Evolutionary conservation across 1,140 invertebrate genomes (phyloP), one percentile per base, ranked within the genome.

Genomic region (Listronotus oregonensis): DNA sequence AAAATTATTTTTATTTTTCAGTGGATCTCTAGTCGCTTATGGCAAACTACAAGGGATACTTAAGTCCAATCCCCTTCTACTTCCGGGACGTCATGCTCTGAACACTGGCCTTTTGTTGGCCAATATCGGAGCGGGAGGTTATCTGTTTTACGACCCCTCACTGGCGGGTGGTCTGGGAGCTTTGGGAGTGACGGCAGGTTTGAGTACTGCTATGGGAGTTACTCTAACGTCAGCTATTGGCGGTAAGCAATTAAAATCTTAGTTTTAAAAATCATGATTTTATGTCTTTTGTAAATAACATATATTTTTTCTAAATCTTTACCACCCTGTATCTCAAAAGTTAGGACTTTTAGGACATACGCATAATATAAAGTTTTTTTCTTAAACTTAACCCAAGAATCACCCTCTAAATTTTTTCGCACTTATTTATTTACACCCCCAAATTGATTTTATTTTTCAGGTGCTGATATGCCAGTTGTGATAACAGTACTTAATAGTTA

Each of bases 391-490:
- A n/a, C n/a, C n/a, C n/a, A n/a, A n/a, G n/a, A n/a, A n/a, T n/a
- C n/a, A n/a, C n/a, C n/a, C n/a, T n/a, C n/a, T n/a, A n/a, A n/a
- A n/a, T n/a, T n/a, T n/a, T n/a, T n/a, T n/a, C n/a, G n/a, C n/a
- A n/a, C n/a, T n/a, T n/a, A n/a, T n/a, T n/a, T n/a, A n/a, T n/a
- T n/a, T n/a, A n/a, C n/a, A n/a, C n/a, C n/a, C n/a, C n/a, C n/a
- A n/a, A n/a, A n/a, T n/a, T n/a, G n/a, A n/a, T n/a, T n/a, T n/a
- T n/a, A n/a, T 59, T 74, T 74, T 63, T 69, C 2, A 88, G 88
- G 90, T 72, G 93, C 93, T 70, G 93, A 95, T 80, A 96, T 96
- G 94, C 94, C 93, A 3, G 94, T 96, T 1, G 93, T 96, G 1
- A 95, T 96, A 67, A 95, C 94, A 14, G 93, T 96, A 1, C 81